Conservation (phyloP, 2,797 vertebrate genomes). For the Rhynchotus rufescens region DNA sequence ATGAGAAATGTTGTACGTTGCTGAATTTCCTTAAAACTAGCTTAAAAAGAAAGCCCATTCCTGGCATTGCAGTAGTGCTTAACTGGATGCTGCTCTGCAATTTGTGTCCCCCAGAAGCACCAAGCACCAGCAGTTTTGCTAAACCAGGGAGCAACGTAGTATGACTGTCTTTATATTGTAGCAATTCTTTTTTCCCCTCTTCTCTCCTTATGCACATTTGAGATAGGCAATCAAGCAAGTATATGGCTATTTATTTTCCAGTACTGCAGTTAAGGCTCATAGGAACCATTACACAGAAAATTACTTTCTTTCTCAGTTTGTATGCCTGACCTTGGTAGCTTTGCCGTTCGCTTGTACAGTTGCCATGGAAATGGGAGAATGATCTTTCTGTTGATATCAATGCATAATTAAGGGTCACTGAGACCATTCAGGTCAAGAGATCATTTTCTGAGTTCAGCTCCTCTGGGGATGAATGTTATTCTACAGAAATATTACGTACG, state of each 20-base stretch:
- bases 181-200: not conserved
- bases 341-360: not conserved
- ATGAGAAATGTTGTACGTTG: not conserved
- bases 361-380: slow-evolving; percentile 52
- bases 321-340: slow-evolving; percentile 23
- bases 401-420: slow-evolving; percentile 35
- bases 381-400: not conserved
- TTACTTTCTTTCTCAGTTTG: not conserved
- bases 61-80: not conserved
- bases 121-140: not conserved
- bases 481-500: not conserved
- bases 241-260: not conserved
- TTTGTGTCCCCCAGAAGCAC: not conserved
- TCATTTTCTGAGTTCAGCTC: slow-evolving; percentile 13
- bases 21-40: not conserved
- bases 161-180: not conserved
- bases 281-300: slow-evolving; percentile 7
- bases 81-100: not conserved
- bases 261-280: not conserved
- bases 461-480: not conserved
- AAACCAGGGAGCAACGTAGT: not conserved
- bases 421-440: slow-evolving; percentile 14
- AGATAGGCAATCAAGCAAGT: not conserved
- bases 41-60: not conserved
- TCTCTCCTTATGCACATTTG: not conserved